These are phyloP conservation scores for Lepidurus couesii DNA, from an alignment of 1,140 invertebrate genomes.

Conservation along the genomic window DNA sequence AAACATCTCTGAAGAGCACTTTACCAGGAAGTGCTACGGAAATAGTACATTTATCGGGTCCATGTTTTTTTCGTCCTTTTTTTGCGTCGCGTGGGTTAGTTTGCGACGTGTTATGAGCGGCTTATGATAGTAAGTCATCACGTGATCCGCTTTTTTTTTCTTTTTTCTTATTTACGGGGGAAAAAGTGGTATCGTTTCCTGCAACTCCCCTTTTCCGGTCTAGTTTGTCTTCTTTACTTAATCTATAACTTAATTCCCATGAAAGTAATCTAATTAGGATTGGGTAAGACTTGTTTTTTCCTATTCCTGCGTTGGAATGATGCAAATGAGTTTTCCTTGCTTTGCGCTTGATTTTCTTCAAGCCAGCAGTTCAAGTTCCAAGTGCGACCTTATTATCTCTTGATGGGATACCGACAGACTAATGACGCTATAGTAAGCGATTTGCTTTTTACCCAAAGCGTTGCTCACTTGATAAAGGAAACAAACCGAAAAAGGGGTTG, in stretches of 20 bases:
- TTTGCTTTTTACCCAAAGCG: too few relatives aligned
- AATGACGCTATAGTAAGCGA: too few relatives aligned
- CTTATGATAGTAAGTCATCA: background rate
- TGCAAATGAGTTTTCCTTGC: too few relatives aligned
- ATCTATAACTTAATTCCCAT: background rate
- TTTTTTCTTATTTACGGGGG: constrained; percentile 19
- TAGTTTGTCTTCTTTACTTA: constrained; percentile 15
- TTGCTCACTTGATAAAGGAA: too few relatives aligned
- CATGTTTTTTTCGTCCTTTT: background rate
- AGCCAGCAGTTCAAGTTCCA: too few relatives aligned
- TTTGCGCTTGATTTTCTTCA: too few relatives aligned
- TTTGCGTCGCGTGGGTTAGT: background rate
- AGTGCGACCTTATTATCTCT: too few relatives aligned
- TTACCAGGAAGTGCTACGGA: constrained; percentile 16
- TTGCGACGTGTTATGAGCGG: background rate
- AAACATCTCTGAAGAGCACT: constrained; percentile 16
- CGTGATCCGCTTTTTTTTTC: constrained; percentile 21
- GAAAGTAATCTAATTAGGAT: too few relatives aligned
- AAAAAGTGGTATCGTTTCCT: constrained; percentile 19
- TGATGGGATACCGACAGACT: too few relatives aligned
- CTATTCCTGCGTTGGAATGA: too few relatives aligned
- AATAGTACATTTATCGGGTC: constrained; percentile 28
- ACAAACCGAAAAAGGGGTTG: too few relatives aligned
- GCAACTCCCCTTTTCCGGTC: constrained; percentile 19
- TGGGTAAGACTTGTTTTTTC: too few relatives aligned